These are phyloP conservation scores for Hesperophylax magnus DNA, from an alignment of 1,140 invertebrate genomes.

Conservation along the genomic window DNA sequence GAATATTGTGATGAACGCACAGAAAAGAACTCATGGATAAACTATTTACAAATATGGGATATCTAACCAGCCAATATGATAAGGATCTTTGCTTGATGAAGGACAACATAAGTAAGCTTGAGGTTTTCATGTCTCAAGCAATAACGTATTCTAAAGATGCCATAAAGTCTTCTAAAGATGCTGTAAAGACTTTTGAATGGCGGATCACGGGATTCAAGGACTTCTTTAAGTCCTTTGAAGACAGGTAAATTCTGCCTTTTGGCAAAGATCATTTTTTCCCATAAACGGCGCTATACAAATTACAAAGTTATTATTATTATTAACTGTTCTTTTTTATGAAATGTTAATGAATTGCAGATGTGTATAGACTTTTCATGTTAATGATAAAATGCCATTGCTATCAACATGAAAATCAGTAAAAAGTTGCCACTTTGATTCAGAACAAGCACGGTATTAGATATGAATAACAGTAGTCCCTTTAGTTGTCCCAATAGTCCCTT, in stretches of 20 bases:
- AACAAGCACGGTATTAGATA: not conserved
- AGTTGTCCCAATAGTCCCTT: too few relatives aligned
- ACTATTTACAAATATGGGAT: not conserved
- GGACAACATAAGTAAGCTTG: not conserved
- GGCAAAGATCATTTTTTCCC: too few relatives aligned
- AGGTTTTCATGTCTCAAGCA: not conserved
- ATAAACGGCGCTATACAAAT: too few relatives aligned
- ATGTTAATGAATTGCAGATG: not conserved
- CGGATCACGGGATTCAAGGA: not conserved
- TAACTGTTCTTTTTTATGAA: too few relatives aligned
- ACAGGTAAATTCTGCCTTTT: not conserved
- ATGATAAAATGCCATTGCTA: not conserved
- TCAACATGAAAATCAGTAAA: not conserved
- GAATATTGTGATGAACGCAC: not conserved
- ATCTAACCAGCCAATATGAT: not conserved
- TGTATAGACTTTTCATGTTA: not conserved
- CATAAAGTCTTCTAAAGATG: not conserved
- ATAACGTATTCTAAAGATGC: not conserved
- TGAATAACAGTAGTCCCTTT: not conserved
- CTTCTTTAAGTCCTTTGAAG: not conserved
- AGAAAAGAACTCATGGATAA: not conserved
- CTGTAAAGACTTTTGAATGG: not conserved
- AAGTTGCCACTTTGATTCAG: not conserved
- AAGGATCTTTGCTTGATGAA: not conserved
- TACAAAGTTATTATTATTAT: too few relatives aligned